These are phyloP conservation scores for Nysson spinosus DNA, from an alignment of 2,888 invertebrate species.

Conservation along the genomic window DNA sequence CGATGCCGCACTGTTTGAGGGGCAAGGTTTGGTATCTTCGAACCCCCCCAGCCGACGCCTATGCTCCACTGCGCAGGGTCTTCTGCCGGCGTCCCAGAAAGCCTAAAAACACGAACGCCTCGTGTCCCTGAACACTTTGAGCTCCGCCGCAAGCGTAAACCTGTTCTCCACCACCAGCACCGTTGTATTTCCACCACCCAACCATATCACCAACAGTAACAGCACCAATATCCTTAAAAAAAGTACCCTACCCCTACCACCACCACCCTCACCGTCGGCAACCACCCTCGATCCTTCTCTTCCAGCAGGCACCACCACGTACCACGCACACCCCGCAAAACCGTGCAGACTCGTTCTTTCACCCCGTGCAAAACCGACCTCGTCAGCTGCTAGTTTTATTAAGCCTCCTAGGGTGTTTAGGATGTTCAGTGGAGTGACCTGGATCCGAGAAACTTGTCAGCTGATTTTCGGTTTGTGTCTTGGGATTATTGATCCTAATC, in stretches of 20 bases:
- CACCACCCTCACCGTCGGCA: conserved; percentile 33
- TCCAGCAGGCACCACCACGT: conserved; percentile 9
- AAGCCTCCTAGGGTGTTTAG: conserved; percentile 22
- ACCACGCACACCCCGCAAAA: conserved; percentile 9
- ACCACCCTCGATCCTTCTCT: conserved; percentile 25
- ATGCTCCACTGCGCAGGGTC: conserved; percentile 62
- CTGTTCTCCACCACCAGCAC: conserved; percentile 21
- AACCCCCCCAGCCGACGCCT: conserved; percentile 71
- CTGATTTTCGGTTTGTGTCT: conserved; percentile 35
- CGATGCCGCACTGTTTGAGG: conserved; percentile 66
- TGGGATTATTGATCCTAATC: conserved; percentile 43
- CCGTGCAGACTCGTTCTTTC: conserved; percentile 1
- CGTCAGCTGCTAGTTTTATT: conserved; percentile 11
- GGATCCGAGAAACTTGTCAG: conserved; percentile 8
- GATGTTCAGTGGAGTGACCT: conserved; percentile 37
- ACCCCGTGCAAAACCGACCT: conserved; percentile 3
- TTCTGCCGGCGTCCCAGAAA: conserved; percentile 43
- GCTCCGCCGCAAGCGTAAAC: conserved; percentile 54
- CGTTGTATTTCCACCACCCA: conserved; percentile 7
- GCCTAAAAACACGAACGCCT: conserved; percentile 50
- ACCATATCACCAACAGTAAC: conserved; percentile 12
- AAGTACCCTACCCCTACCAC: conserved; percentile 18
- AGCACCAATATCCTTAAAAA: conserved; percentile 12
- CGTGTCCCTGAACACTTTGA: conserved; percentile 58
- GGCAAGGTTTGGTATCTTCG: conserved; percentile 35